phyloP scores from a whole-genome alignment of 2,797 vertebrate genomes.

The Pangasius sanitwongsei region DNA sequence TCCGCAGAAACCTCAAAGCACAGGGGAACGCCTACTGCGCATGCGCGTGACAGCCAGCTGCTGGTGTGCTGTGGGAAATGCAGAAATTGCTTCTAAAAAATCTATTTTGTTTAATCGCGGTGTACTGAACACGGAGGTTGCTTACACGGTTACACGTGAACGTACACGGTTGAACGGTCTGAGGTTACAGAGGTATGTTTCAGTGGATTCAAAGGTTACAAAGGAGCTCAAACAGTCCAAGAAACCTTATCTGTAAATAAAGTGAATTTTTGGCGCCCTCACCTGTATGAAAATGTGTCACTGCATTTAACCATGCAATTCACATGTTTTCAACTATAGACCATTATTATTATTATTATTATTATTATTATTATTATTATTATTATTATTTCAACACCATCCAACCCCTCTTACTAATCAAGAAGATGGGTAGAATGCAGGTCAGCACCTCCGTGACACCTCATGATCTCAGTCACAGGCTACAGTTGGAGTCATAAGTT shows the following conservation, averaged over 20 bases:
- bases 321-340: not conserved
- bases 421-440: not conserved
- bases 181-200: not conserved
- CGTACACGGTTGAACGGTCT: not conserved
- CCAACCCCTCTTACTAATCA: not conserved
- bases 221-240: not conserved
- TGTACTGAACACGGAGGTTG: not conserved
- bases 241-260: not conserved
- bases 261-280: not conserved
- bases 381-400: not conserved
- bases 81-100: not conserved
- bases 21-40: conserved; percentile 25
- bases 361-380: not conserved
- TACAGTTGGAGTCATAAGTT: no score
- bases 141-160: not conserved
- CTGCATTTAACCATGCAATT: not conserved
- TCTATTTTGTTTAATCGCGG: not conserved
- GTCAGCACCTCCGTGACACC: not conserved
- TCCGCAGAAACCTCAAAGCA: conserved; percentile 29
- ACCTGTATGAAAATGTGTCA: not conserved
- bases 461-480: not conserved
- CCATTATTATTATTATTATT: not conserved
- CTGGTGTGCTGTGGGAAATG: conserved; percentile 49
- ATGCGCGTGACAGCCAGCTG: conserved; percentile 22
- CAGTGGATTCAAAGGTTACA: not conserved